Evolutionary conservation across 1,140 invertebrate genomes (phyloP), one percentile per base, ranked within the genome.

Genomic region (Calycopis cecrops): DNA sequence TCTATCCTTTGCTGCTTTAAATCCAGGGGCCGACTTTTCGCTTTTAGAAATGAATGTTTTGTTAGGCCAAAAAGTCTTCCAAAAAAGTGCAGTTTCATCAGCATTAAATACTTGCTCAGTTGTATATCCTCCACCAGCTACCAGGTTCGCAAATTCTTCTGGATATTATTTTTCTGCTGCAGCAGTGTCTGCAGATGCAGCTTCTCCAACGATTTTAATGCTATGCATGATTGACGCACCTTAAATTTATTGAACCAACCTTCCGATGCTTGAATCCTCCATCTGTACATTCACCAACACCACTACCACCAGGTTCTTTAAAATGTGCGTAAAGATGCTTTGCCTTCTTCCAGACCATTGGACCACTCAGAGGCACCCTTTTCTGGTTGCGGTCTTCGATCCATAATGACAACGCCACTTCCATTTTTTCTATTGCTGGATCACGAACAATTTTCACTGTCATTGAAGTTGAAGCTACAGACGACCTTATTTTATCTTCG

Each of bases 51-150:
- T 67, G 35, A 69, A 72, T 47, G 72, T 82, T 52, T 73, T 74
- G 35, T 55, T 67, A 48, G 78, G 83, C 44, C n/a, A n/a, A n/a
- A 87, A 62, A 52, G 64, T 57, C 66, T 71, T 74, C 73, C 71
- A 86, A 69, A 62, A 71, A n/a, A 87, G 60, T 28, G 67, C 74
- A 52, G 71, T 81, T 69, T 85, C 79, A 55, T 88, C 82, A 3
- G 76, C 76, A 55, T 87, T 86, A 53, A 79, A 86, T 33, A 86
- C 62, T 63, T 79, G 75, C 35, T 82, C 55, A 52, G 62, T 42
- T 28, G 48, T 48, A 62, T 63, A 67, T 17, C 51, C 55, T 63
- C 55, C 59, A 37, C 56, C 35, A 56, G 59, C 38, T 55, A 75
- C 65, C 49, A 76, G 48, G 60, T 67, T 59, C 37, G 52, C 35